Conservation (phyloP, 2,113 vertebrate genomes). For the Shinisaurus crocodilurus region DNA sequence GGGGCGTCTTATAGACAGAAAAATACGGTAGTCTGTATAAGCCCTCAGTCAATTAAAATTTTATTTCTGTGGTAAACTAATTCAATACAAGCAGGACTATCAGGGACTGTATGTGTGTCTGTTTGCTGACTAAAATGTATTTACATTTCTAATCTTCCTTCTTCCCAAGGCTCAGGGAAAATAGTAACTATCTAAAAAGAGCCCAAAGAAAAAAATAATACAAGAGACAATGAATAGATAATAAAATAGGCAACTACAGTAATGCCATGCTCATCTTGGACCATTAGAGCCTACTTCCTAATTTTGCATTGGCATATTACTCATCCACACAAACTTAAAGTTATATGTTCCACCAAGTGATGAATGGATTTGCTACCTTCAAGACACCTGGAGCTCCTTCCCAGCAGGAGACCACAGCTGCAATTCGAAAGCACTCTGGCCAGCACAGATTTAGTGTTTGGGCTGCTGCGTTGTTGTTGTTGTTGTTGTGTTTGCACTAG, state of each 20-base stretch:
- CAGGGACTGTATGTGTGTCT: constrained; percentile 4
- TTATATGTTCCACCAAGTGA: background rate
- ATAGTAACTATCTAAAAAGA: constrained; percentile 8
- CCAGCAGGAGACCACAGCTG: background rate
- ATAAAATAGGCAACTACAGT: background rate
- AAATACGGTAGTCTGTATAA: constrained; percentile 15
- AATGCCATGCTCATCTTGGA: background rate
- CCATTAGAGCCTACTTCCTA: background rate
- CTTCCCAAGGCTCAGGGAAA: background rate
- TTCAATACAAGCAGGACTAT: constrained; percentile 19
- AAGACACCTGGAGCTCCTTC: background rate
- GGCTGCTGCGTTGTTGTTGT: background rate
- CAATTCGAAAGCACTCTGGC: background rate
- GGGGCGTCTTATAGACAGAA: too few relatives aligned
- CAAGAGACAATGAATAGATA: background rate
- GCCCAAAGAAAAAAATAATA: background rate
- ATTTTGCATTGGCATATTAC: background rate
- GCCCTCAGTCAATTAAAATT: constrained; percentile 22
- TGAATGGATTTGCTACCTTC: background rate
- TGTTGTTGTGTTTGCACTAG: background rate
- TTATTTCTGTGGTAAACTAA: constrained; percentile 17
- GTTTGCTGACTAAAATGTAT: constrained; percentile 15
- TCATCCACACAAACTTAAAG: background rate
- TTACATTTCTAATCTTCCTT: constrained; percentile 21
- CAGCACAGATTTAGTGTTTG: background rate